These are phyloP conservation scores for rabbit (Oryctolagus cuniculus) DNA, from an alignment of 2,113 vertebrate genomes.

Conservation along the genomic window mOryCun1.1 NC_091450.1:39278001-39278500, in stretches of 20 bases:
- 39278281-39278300: background rate
- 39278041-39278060: background rate
- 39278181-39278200: too few species aligned
- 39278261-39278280: background rate
- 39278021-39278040: background rate
- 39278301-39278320: background rate
- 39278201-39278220: too few species aligned
- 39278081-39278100: too few species aligned
- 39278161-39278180: background rate
- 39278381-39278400: background rate
- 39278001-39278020: background rate
- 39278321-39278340: background rate
- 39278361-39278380: background rate
- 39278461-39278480: background rate
- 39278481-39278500: rapidly evolving
- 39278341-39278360: too few species aligned
- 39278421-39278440: background rate
- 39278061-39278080: rapidly evolving
- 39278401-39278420: rapidly evolving
- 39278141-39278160: conserved; percentile 16
- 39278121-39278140: background rate
- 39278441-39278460: background rate
- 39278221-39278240: too few species aligned
- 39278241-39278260: background rate
- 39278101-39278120: too few species aligned